Base-by-base conservation (phyloP, 2,888 invertebrate genomes). In the Petrophora chlorosata region DNA sequence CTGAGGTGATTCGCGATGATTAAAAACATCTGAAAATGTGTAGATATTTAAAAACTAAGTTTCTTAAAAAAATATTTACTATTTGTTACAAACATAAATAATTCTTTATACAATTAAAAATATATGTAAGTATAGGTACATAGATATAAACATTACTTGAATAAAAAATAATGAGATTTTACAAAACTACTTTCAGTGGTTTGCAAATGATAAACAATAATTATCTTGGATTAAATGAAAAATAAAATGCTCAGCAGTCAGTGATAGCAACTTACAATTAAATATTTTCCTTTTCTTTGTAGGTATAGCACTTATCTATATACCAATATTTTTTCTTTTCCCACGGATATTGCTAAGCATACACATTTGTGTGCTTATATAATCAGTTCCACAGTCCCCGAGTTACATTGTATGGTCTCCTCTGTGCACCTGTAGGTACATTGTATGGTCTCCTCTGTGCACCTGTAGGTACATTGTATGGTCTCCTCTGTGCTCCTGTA, bases 101-200 rank as follows among this genome's bases (percentile, higher is more conserved):
- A 47, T 38, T 38, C 15, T 42, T 33, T 54, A 43, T 61, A 53
- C 52, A 56, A 39, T 47, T 46, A 53, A 28, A 44, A 57, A 58
- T 47, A 54, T 53, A 34, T 35, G 7, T 14, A 34, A 22, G n/a
- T 17, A 33, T 12, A 32, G 25, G 8, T 23, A 23, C 19, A n/a
- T 23, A 23, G 23, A 25, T 25, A 25, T 10, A 9, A 25, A 25
- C 9, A n/a, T n/a, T n/a, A n/a, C n/a, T n/a, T 17, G 5, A 33
- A 26, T 53, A 53, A 29, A 48, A 49, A 49, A 53, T 47, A 36
- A 45, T 49, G 56, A 55, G 50, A 59, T 53, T 53, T 47, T 43
- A 39, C 16, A 25, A 29, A 17, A 36, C 32, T 13, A 16, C 23
- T n/a, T n/a, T n/a, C n/a, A n/a, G n/a, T n/a, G n/a, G n/a, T n/a